Conservation (phyloP, 2,113 vertebrate species). For the Formicarius rufipectus region DNA sequence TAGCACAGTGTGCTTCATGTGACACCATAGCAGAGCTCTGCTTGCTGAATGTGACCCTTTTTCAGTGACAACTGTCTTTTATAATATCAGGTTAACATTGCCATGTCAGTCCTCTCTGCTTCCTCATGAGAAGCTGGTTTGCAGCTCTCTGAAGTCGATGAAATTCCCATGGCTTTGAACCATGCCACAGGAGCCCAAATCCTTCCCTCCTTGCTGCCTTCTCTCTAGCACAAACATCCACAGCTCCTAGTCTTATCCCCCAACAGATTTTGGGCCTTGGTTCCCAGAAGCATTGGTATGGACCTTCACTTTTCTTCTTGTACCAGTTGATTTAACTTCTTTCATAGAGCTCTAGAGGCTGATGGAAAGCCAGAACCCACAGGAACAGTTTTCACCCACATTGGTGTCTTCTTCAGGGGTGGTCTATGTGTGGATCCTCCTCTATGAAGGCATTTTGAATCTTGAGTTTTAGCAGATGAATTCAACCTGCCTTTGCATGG, state of each 20-base stretch:
- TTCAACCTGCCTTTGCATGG: not conserved
- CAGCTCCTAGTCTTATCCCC: not conserved
- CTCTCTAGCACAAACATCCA: not conserved
- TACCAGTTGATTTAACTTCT: not conserved
- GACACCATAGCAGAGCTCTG: rapidly evolving
- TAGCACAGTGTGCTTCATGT: not conserved
- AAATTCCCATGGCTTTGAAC: not conserved
- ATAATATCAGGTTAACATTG: not conserved
- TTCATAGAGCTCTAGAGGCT: not conserved
- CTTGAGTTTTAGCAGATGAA: not conserved
- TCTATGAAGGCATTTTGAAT: not conserved
- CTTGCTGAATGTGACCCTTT: not conserved
- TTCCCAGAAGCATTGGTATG: not conserved
- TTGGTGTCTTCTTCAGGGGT: not conserved
- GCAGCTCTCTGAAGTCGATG: not conserved
- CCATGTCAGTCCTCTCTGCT: not conserved
- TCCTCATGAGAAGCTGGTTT: not conserved
- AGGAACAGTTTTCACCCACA: not conserved
- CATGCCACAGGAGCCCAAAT: rapidly evolving
- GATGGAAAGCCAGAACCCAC: not conserved
- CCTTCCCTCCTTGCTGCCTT: not conserved
- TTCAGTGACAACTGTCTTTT: not conserved
- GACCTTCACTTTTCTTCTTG: not conserved
- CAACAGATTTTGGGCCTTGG: not conserved
- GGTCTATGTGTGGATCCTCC: not conserved